Base-by-base conservation (phyloP, 1,140 invertebrate species). In the Ptiloglossa arizonensis region DNA sequence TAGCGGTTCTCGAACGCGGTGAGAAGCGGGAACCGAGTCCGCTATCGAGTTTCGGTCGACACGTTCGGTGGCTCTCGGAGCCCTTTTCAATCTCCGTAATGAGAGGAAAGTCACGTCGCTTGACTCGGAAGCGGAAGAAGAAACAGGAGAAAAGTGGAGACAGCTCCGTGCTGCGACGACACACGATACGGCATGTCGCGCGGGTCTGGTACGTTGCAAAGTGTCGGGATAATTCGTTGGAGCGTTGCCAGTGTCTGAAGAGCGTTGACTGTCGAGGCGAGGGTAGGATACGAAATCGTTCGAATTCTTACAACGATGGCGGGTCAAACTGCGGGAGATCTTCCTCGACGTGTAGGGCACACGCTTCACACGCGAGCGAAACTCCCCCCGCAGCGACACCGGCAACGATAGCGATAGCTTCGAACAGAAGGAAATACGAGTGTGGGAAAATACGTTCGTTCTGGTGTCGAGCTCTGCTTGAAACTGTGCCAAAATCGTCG, bases 401-500 rank as follows among this genome's bases (percentile, higher is more conserved):
- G n/a, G n/a, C n/a, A n/a, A 5, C 11, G 8, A 22, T 5, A 44
- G 27, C 32, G 19, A 52, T 69, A 62, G 41, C 48, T 41, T 19
- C 63, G 60, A 29, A 68, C 38, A 44, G 38, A 54, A 76, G 63
- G 64, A 73, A 66, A 50, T 62, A 32, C 29, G 46, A 75, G 60
- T 32, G 56, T 32, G 24, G 22, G 22, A 59, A n/a, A 52, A 66
- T 63, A 46, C 59, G 54, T 67, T 70, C 69, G 60, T 56, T 78
- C 85, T 72, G 71, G 64, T 63, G n/a, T n/a, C n/a, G n/a, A n/a
- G 70, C 67, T 59, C 29, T 62, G 19, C 54, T 86, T 83, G 87
- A 88, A 89, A 86, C 62, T 70, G 71, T 75, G 85, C 71, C 84
- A 88, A 89, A 87, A 80, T 90, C 85, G 79, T 87, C 85, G 84